Percentiles rank a stretch among this genome's conserved stretches.
These are phyloP conservation scores for Nomada ferruginata DNA, from an alignment of 2,888 invertebrate genomes.

Conservation along the genomic window DNA sequence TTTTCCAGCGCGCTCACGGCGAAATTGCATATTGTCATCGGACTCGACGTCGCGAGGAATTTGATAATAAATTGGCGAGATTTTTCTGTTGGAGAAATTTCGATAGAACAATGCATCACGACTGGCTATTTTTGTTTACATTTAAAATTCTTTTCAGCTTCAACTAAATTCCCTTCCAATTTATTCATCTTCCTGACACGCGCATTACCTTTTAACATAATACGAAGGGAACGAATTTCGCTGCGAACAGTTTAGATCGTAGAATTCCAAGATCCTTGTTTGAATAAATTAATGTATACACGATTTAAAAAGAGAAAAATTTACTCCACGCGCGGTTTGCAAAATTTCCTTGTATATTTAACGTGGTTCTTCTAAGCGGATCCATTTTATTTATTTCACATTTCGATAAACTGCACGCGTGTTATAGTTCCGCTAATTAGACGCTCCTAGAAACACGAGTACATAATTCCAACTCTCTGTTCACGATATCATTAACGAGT, in stretches of 20 bases:
- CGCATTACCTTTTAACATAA: not conserved
- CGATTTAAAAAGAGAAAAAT: too few relatives aligned
- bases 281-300: too few relatives aligned
- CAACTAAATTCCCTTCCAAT: not conserved
- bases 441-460: conserved; percentile 48
- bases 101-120: too few relatives aligned
- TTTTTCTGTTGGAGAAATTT: too few relatives aligned
- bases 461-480: conserved; percentile 37
- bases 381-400: not conserved
- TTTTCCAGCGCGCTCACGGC: conserved; percentile 22
- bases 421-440: conserved; percentile 53
- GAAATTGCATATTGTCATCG: conserved; percentile 23
- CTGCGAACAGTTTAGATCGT: not conserved
- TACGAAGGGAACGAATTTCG: not conserved
- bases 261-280: not conserved
- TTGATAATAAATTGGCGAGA: conserved; percentile 7
- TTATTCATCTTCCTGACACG: not conserved
- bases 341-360: not conserved
- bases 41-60: conserved; percentile 19
- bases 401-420: conserved; percentile 29
- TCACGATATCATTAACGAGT: conserved; percentile 38
- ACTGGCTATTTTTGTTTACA: too few relatives aligned
- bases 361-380: conserved; percentile 1
- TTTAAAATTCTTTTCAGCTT: conserved; percentile 6
- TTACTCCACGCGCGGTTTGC: too few relatives aligned